phyloP scores from a whole-genome alignment of 2,113 vertebrate genomes.

The Cephalophus harveyi region DNA sequence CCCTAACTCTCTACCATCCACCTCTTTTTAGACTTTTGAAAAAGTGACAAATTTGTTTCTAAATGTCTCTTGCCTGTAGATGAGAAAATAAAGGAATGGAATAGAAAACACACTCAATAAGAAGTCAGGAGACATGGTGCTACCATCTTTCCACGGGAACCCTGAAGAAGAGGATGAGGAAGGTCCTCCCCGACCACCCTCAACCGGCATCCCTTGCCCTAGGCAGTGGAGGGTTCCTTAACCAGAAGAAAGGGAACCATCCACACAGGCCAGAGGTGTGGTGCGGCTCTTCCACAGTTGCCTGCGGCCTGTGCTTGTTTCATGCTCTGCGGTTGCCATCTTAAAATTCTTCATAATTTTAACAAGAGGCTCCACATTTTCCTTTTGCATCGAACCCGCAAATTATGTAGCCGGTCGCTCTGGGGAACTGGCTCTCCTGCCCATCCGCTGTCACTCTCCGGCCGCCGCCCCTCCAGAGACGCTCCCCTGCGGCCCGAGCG shows the following conservation, averaged over 20 bases:
- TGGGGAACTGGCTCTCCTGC: not conserved
- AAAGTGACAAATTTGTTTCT: not conserved
- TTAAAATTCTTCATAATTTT: not conserved
- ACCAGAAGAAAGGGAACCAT: not conserved
- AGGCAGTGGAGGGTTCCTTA: too few species aligned
- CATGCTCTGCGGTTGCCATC: not conserved
- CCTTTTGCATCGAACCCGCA: not conserved
- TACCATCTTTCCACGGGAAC: not conserved
- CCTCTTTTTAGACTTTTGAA: not conserved
- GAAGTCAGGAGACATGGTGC: not conserved
- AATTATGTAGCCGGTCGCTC: not conserved
- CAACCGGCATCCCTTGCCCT: not conserved
- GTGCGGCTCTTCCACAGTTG: not conserved
- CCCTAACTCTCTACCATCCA: not conserved
- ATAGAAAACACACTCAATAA: not conserved
- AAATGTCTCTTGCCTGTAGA: not conserved
- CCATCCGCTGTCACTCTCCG: not conserved
- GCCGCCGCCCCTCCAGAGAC: not conserved
- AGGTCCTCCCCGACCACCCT: not conserved
- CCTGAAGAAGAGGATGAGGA: not conserved
- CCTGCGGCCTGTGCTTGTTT: rapidly evolving
- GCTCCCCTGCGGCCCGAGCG: not conserved
- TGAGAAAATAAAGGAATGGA: not conserved
- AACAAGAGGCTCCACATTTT: not conserved
- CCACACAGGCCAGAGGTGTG: rapidly evolving